Evolutionary conservation across 2,113 vertebrate species (phyloP), one percentile per base, ranked within the genome.

Genomic region (Misgurnus anguillicaudatus): DNA sequence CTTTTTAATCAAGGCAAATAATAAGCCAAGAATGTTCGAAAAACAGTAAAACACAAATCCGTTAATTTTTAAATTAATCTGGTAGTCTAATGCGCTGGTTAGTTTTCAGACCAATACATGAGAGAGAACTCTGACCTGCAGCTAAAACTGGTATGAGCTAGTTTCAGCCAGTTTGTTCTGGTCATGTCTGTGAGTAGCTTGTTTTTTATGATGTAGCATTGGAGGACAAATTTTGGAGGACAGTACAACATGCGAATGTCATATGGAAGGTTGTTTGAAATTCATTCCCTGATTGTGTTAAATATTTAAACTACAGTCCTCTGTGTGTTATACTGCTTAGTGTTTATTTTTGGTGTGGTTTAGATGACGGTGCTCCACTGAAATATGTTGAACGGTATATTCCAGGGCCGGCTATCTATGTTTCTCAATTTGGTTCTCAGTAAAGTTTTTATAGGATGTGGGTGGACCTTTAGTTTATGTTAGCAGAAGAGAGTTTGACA

Each of bases 91-190:
- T 14, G 48, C 14, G 5, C 53, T 71, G 31, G 24, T 36, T 70
- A 9, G 21, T 53, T 69, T 19, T 74, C 11, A 24, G 19, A 4
- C 7, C n/a, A 31, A 61, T 21, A 10, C 38, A 45, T 14, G 14
- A 60, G 57, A 24, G 17, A 60, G 39, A 42, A 11, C 39, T 31
- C 10, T 24, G 36, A 8, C 48, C 4, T 2, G 24, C 8, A 45
- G 19, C 13, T n/a, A 39, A 55, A 72, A 19, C 51, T 17, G 58
- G 13, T 74, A n/a, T 74, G 13, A 60, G 55, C 55, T 45, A 55
- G 71, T 61, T 61, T 14, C 16, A 41, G 69, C 69, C 53, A 14
- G 69, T 72, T 41, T 60, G 17, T 60, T 17, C 42, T 38, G 21
- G 57, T 55, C 14, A 45, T 31, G 14, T 67, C 62, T 47, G 19